A percentile compares a stretch with the other conserved stretches of the same genome.
These are phyloP conservation scores for Xerus rutilus DNA, from an alignment of 2,797 vertebrate species.

Conservation along the genomic window DNA sequence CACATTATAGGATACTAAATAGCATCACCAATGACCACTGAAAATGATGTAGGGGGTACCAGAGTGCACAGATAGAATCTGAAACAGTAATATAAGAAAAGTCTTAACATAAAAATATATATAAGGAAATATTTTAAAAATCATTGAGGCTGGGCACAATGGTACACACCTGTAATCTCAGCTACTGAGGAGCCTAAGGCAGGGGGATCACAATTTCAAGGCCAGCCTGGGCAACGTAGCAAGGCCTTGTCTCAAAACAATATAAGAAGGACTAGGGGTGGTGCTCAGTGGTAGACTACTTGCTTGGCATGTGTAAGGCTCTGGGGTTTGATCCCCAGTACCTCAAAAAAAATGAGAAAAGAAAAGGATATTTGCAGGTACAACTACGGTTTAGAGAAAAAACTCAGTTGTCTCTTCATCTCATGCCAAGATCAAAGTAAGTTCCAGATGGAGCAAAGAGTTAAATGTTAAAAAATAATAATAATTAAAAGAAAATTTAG, in stretches of 20 bases:
- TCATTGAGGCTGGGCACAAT: neutral
- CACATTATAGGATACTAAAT: neutral
- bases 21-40: neutral
- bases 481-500: neutral
- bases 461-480: neutral
- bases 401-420: neutral
- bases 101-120: neutral
- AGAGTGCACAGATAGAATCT: neutral
- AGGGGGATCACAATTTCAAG: too few relatives aligned
- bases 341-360: slow-evolving; percentile 15
- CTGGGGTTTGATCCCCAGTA: neutral
- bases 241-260: neutral
- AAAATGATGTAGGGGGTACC: neutral
- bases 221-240: neutral
- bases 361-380: neutral
- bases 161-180: neutral
- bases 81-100: neutral
- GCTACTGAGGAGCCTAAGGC: neutral
- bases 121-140: neutral
- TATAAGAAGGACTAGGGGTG: neutral
- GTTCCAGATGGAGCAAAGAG: neutral
- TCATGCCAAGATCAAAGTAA: slow-evolving; percentile 26
- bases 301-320: neutral
- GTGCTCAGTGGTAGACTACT: neutral
- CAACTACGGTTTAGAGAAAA: slow-evolving; percentile 7